These are phyloP conservation scores for Phymorhynchus buccinoides DNA, from an alignment of 1,140 invertebrate genomes.

Conservation along the genomic window DNA sequence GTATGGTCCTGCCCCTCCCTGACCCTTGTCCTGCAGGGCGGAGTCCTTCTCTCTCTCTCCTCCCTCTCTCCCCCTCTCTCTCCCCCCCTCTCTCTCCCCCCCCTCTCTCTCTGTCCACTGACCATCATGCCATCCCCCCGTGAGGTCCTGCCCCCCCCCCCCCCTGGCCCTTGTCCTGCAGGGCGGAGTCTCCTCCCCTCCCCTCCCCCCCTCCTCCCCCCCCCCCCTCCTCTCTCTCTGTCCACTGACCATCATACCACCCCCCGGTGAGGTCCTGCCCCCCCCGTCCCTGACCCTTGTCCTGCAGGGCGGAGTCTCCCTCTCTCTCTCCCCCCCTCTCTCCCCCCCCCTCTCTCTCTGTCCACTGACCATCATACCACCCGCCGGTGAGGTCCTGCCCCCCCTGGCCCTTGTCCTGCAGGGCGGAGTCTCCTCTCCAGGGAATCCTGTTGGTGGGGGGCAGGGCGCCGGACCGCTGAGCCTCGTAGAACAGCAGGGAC, in stretches of 20 bases:
- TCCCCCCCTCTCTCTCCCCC: background rate
- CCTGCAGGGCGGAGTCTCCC: conserved; percentile 11
- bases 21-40: conserved; percentile 61
- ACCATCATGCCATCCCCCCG: conserved; percentile 74
- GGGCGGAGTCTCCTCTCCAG: conserved; percentile 69
- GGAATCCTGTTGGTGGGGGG: conserved; percentile 67
- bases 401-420: conserved; percentile 66
- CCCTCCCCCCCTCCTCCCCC: background rate
- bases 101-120: conserved; percentile 38
- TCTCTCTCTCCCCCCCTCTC: background rate
- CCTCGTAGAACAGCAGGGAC: conserved; percentile 73
- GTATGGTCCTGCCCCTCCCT: conserved; percentile 41
- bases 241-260: conserved; percentile 71
- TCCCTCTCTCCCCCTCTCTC: background rate
- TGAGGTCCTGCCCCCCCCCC: conserved; percentile 66
- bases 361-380: conserved; percentile 70
- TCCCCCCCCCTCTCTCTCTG: background rate
- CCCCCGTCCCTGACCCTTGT: conserved; percentile 49
- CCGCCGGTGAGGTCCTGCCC: conserved; percentile 72
- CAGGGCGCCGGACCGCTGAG: conserved; percentile 70
- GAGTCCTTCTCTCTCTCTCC: conserved; percentile 63
- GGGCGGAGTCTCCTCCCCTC: conserved; percentile 63
- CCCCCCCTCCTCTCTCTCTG: background rate
- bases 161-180: conserved; percentile 62
- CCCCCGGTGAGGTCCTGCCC: conserved; percentile 71